phyloP scores from a whole-genome alignment of 2,113 vertebrate species.

The Numida meleagris region DNA sequence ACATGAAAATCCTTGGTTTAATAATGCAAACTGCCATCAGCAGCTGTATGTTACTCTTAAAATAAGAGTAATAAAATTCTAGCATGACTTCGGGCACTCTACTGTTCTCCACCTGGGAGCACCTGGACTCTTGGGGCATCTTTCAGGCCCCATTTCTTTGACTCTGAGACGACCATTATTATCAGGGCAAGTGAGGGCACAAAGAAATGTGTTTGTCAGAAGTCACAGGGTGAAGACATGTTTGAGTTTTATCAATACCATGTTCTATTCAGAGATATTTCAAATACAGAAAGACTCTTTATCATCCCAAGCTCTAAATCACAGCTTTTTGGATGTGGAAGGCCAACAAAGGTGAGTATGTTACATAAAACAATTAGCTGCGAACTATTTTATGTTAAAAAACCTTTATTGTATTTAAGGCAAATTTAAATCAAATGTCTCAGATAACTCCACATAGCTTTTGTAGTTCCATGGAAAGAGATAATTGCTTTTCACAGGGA shows the following conservation, averaged over 20 bases:
- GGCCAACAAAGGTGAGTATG: background rate
- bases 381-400: background rate
- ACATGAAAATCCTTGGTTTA: background rate
- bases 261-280: background rate
- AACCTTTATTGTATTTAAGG: background rate
- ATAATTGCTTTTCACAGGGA: slow-evolving; percentile 16
- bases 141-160: background rate
- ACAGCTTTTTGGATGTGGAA: background rate
- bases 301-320: background rate
- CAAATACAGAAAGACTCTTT: background rate
- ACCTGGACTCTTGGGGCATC: background rate
- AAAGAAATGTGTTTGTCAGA: background rate
- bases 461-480: slow-evolving; percentile 18
- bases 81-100: background rate
- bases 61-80: background rate
- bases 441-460: background rate
- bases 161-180: background rate
- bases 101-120: background rate
- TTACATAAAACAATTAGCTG: background rate
- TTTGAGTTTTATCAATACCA: background rate
- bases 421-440: background rate
- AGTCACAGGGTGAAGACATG: background rate
- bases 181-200: background rate
- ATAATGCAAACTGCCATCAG: background rate
- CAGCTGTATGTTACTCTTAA: background rate